phyloP scores from a whole-genome alignment of 1,140 invertebrate species.

The Saccostrea cuccullata region DNA sequence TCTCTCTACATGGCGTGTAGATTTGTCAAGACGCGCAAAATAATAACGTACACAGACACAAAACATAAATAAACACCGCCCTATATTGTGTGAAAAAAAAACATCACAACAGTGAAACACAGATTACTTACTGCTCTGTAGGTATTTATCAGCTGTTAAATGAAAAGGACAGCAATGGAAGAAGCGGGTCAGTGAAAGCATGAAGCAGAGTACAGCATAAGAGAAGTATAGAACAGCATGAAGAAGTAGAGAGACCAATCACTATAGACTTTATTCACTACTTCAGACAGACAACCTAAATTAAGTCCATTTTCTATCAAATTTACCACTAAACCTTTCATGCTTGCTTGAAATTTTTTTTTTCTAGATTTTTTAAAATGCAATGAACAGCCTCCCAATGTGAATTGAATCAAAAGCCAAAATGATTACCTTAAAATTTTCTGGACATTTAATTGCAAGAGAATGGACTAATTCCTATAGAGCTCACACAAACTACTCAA shows the following conservation, averaged over 20 bases:
- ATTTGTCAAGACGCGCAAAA: neutral
- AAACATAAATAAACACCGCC: neutral
- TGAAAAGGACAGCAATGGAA: slow-evolving; percentile 32
- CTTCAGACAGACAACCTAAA: slow-evolving; percentile 16
- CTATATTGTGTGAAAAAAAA: slow-evolving; percentile 3
- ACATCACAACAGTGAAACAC: slow-evolving; percentile 36
- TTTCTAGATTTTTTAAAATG: neutral
- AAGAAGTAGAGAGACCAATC: slow-evolving; percentile 1
- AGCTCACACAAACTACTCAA: neutral
- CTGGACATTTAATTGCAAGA: neutral
- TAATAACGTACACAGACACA: neutral
- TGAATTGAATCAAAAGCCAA: neutral
- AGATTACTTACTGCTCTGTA: slow-evolving; percentile 29
- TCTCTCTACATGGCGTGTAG: slow-evolving; percentile 22
- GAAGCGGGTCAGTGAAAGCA: slow-evolving; percentile 29
- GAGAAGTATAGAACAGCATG: slow-evolving; percentile 19
- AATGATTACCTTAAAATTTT: neutral
- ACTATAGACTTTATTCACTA: neutral
- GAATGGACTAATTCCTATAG: neutral
- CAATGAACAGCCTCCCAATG: neutral
- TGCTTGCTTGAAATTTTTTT: neutral
- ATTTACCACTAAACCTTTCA: neutral
- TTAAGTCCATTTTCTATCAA: slow-evolving; percentile 7
- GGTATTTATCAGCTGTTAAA: slow-evolving; percentile 40
- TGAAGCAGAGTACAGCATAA: slow-evolving; percentile 30